Evolutionary conservation across 2,113 vertebrate species (phyloP).

Genomic region (Salvelinus namaycush): DNA sequence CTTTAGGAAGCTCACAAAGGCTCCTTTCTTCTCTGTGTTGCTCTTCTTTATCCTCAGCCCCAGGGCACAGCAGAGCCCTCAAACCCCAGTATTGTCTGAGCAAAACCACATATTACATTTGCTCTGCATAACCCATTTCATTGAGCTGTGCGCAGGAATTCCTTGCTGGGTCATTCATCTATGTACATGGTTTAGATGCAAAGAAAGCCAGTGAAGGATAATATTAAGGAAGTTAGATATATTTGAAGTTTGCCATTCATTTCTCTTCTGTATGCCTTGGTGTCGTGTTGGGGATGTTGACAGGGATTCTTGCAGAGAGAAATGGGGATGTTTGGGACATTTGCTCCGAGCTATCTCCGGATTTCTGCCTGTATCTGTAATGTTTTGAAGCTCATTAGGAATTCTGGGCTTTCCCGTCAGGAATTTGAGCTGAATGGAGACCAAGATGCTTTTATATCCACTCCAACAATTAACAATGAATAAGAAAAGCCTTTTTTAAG

Average conservation of each 20-base stretch:
- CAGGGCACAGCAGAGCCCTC: slow-evolving; percentile 64
- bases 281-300: slow-evolving; percentile 27
- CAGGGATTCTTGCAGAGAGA: slow-evolving; percentile 39
- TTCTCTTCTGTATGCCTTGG: slow-evolving; percentile 31
- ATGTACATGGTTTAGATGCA: slow-evolving; percentile 77
- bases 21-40: slow-evolving; percentile 70
- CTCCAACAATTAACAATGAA: slow-evolving; percentile 73
- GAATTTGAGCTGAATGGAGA: slow-evolving; percentile 62
- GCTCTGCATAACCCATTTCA: slow-evolving; percentile 73
- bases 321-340: slow-evolving; percentile 18
- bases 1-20: slow-evolving; percentile 65
- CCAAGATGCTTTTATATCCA: slow-evolving; percentile 66
- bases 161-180: slow-evolving; percentile 75
- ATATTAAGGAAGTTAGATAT: slow-evolving; percentile 79
- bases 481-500: slow-evolving; percentile 44
- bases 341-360: slow-evolving; percentile 55
- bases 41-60: slow-evolving; percentile 77
- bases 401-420: slow-evolving; percentile 71
- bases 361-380: slow-evolving; percentile 70
- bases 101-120: slow-evolving; percentile 79
- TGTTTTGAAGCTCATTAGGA: slow-evolving; percentile 71
- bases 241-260: slow-evolving; percentile 67
- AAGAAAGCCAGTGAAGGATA: slow-evolving; percentile 77
- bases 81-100: slow-evolving; percentile 69
- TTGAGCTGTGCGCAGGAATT: slow-evolving; percentile 71